Percentiles rank a stretch among this genome's conserved stretches.
phyloP scores from a whole-genome alignment of 92 coral and sea anemone genomes.

The Palythoa grandiflora region DNA sequence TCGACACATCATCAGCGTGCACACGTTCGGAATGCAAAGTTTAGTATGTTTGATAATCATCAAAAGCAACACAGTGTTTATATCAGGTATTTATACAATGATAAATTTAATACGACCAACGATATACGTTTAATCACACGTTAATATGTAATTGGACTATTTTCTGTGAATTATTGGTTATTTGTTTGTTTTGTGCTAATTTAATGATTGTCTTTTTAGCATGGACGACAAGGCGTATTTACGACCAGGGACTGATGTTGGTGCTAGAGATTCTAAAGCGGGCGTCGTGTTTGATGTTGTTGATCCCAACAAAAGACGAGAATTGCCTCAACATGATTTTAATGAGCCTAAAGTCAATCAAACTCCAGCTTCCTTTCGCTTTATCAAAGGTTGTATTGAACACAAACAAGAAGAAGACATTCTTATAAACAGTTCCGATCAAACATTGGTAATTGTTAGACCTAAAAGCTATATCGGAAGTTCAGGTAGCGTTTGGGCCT shows the following conservation, averaged over 20 bases:
- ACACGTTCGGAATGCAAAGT: constrained; percentile 55
- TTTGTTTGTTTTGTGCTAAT: not conserved
- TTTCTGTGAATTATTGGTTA: constrained; percentile 2
- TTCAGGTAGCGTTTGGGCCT: constrained; percentile 54
- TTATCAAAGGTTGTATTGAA: constrained; percentile 45
- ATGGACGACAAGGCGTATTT: constrained; percentile 43
- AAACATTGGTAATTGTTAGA: constrained; percentile 35
- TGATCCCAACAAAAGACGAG: constrained; percentile 38
- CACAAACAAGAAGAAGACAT: constrained; percentile 14
- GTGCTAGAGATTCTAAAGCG: constrained; percentile 57
- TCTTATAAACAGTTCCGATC: constrained; percentile 43
- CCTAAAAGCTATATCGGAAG: constrained; percentile 53
- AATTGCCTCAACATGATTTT: constrained; percentile 53
- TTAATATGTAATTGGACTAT: constrained; percentile 2
- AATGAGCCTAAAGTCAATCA: constrained; percentile 57
- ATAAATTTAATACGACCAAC: not conserved
- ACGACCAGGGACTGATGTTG: constrained; percentile 65
- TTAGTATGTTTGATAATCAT: constrained; percentile 46
- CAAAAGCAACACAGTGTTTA: constrained; percentile 44
- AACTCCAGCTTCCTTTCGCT: constrained; percentile 57
- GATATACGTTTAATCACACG: constrained; percentile 4
- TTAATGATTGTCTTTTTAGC: not conserved
- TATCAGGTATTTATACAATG: constrained; percentile 5
- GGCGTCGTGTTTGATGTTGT: constrained; percentile 50
- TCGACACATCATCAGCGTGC: not conserved